Evolutionary conservation across 2,888 invertebrate genomes (phyloP).

Genomic region (Drosophila merina): DNA sequence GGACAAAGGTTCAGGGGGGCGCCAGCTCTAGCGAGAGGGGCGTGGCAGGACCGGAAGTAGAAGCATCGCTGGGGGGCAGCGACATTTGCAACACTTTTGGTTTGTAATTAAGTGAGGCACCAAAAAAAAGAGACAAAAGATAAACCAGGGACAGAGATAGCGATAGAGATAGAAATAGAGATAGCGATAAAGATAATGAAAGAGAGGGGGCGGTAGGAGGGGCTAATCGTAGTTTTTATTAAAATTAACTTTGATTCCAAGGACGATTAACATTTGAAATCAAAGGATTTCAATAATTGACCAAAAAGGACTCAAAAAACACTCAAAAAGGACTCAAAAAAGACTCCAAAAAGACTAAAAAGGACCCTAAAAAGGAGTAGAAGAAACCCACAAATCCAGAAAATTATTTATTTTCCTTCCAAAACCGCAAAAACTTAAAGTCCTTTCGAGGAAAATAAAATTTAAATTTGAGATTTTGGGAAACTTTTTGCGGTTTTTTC

Average conservation of each 20-base stretch:
- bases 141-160: slow-evolving; percentile 12
- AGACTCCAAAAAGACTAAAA: no score
- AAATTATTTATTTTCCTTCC: not conserved
- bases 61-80: slow-evolving; percentile 9
- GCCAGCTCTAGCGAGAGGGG: no score
- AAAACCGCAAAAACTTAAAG: slow-evolving; percentile 2
- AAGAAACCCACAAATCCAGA: not conserved
- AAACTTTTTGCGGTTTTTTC: slow-evolving; percentile 1
- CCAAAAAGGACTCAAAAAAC: not conserved
- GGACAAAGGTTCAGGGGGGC: slow-evolving; percentile 5
- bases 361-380: not conserved
- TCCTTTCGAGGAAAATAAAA: not conserved
- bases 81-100: slow-evolving; percentile 45
- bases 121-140: no score
- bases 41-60: slow-evolving; percentile 6
- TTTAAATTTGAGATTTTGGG: not conserved
- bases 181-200: no score
- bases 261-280: slow-evolving; percentile 25
- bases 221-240: slow-evolving; percentile 29
- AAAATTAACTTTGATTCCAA: slow-evolving; percentile 17
- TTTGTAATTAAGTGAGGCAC: slow-evolving; percentile 53
- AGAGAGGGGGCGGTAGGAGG: slow-evolving; percentile 3
- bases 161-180: not conserved
- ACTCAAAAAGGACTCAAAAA: not conserved
- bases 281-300: slow-evolving; percentile 4